Percentiles rank a stretch among this genome's conserved stretches.
Conservation (phyloP, 92 coral and sea anemone genomes). For the Siderastrea siderea region DNA sequence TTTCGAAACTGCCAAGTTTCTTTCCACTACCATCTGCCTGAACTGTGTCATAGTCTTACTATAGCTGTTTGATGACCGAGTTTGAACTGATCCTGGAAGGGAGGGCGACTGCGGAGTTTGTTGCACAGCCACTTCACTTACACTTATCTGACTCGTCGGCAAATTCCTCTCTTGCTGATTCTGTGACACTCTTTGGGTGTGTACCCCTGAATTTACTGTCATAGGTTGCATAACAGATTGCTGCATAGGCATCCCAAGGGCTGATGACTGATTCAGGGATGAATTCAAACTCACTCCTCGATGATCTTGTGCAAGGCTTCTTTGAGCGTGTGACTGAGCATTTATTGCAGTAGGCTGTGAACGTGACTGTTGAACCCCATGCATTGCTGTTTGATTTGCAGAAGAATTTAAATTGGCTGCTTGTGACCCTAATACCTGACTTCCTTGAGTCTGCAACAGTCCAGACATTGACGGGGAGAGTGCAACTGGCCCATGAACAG, state of each 20-base stretch:
- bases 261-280: background rate
- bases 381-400: background rate
- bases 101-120: background rate
- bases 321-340: background rate
- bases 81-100: background rate
- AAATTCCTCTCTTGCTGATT: background rate
- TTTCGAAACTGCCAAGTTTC: background rate
- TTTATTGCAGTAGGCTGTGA: background rate
- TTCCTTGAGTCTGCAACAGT: no score
- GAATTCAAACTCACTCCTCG: background rate
- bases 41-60: background rate
- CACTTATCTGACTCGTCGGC: background rate
- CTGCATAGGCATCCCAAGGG: background rate
- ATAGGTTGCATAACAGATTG: background rate
- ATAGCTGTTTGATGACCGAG: slow-evolving; percentile 4
- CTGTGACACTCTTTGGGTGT: background rate
- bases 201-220: background rate
- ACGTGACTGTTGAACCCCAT: background rate
- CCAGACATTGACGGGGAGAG: no score
- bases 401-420: background rate
- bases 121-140: background rate
- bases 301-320: background rate
- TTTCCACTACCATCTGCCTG: background rate
- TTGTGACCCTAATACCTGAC: background rate
- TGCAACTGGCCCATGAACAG: no score